Base-by-base conservation (phyloP, 1,140 invertebrate genomes). In the Steinernema khuongi region DNA sequence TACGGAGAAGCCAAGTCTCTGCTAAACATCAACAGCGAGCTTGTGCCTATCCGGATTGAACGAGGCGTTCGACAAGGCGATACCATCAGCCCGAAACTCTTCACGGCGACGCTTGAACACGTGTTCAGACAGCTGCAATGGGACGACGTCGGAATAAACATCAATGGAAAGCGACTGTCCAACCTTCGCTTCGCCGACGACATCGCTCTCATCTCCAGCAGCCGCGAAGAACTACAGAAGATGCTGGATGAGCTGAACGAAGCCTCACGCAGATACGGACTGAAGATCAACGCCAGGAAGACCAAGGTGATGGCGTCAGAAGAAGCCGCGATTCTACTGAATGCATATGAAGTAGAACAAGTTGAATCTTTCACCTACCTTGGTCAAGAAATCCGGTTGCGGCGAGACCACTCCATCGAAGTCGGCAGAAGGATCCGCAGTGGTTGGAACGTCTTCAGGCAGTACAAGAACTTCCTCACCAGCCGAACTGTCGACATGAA, bases 51-150 rank as follows among this genome's bases (percentile, higher is more conserved):
- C 18, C 7, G 31, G 22, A 72, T 67, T 14, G 1, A 43, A 1
- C 1, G 36, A 32, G 77, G 77, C 30, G 77, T 78, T 17, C 2
- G 79, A 2, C 77, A 78, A 77, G 77, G 77, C 1, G 78, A 80
- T 31, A 41, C 36, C 36, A 41, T 41, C 36, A 41, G 36, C n/a
- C 36, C 36, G 36, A 41, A 41, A n/a, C 36, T 78, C 7, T 78
- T 78, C 69, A 76, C 66, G 29, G 26, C 30, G 1, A 19, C n/a
- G n/a, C 70, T 73, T 7, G 32, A 36, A n/a, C 4, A 31, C 22
- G 31, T 36, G 1, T 32, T 73, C 22, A 1, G n/a, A 17, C 18
- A 31, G 19, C 41, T 73, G 19, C 30, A 73, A n/a, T 73, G 72
- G 72, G 31, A 71, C 4, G 72, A 74, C 1, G 7, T 31, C 1